Conservation (phyloP, 2,797 vertebrate species). For the Coreius guichenoti region DNA sequence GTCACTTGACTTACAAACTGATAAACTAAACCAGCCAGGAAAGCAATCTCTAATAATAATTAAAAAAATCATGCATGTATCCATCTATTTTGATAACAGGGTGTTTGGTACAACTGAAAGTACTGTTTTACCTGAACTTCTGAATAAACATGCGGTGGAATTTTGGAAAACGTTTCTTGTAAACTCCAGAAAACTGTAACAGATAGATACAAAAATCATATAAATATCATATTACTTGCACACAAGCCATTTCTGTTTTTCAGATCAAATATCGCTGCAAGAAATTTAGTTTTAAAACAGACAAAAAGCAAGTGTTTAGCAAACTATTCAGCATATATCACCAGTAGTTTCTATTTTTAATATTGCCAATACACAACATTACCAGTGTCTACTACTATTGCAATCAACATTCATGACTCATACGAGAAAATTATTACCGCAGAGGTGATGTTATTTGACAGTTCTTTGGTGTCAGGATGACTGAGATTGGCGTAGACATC, state of each 20-base stretch:
- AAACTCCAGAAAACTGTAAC: neutral
- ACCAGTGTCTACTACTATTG: neutral
- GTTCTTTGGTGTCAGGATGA: accelerated
- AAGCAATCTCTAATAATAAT: too few species aligned
- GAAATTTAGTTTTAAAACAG: neutral
- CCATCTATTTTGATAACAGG: neutral
- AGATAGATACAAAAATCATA: neutral
- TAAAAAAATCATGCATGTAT: neutral
- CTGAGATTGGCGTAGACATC: accelerated
- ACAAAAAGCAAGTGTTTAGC: neutral
- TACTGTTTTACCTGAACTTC: constrained; percentile 7
- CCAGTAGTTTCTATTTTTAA: neutral
- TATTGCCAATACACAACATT: neutral
- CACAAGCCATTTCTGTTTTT: neutral
- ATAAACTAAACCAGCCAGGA: too few species aligned
- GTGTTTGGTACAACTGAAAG: neutral
- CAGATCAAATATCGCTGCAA: neutral
- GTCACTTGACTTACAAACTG: neutral
- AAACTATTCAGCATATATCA: neutral
- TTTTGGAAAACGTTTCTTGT: accelerated
- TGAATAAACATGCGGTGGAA: accelerated
- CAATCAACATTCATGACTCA: neutral
- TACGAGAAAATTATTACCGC: neutral
- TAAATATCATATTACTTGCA: neutral
- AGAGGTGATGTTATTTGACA: neutral